A percentile compares a stretch with the other conserved stretches of the same genome.
Evolutionary conservation across 2,888 invertebrate genomes (phyloP).

Genomic region (Tipula helvola): DNA sequence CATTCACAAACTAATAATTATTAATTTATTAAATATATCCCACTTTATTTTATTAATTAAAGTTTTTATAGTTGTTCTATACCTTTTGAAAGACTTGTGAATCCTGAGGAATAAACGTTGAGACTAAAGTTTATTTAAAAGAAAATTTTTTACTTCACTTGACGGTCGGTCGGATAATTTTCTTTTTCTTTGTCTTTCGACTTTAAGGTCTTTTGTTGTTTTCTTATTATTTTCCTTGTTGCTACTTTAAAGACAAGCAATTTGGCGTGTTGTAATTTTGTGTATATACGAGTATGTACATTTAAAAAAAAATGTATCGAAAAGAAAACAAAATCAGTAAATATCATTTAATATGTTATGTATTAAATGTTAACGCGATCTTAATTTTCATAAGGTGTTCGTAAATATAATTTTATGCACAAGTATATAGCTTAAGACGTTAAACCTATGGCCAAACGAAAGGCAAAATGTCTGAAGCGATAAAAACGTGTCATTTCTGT

Average conservation of each 20-base stretch:
- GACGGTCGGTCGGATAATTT: background rate
- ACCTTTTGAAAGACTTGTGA: slow-evolving; percentile 7
- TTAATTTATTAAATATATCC: background rate
- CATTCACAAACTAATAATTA: background rate
- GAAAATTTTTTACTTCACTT: background rate
- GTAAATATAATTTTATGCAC: background rate
- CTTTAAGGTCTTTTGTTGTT: background rate
- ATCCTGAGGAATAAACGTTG: slow-evolving; percentile 17
- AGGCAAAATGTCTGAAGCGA: too few relatives aligned
- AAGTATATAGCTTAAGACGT: too few relatives aligned
- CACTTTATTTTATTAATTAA: background rate
- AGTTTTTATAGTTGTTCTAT: background rate
- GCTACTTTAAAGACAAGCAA: background rate
- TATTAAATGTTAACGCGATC: background rate
- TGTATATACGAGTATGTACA: background rate
- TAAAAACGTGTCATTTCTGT: too few relatives aligned
- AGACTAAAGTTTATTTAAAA: slow-evolving; percentile 16
- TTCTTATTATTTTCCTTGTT: background rate
- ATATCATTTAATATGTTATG: background rate
- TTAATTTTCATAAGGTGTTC: background rate
- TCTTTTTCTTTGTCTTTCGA: background rate
- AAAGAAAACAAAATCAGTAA: background rate
- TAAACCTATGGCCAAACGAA: too few relatives aligned
- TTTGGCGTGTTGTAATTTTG: background rate
- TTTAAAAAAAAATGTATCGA: background rate